These are phyloP conservation scores for Alces alces DNA, from an alignment of 2,113 vertebrate genomes.

Conservation along the genomic window DNA sequence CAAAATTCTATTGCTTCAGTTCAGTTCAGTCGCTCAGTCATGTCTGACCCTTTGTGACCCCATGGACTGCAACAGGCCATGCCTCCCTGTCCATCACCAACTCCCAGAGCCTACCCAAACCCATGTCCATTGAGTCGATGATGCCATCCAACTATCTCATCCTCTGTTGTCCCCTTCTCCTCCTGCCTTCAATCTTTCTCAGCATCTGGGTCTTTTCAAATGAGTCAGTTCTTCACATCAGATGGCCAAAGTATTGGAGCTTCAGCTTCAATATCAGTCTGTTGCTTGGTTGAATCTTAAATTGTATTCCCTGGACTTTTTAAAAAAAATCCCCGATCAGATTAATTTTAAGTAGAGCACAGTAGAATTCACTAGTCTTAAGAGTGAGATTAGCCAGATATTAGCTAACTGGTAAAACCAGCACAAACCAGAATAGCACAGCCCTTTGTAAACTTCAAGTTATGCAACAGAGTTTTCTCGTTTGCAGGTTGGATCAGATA, in stretches of 20 bases:
- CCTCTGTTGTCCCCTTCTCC: neutral
- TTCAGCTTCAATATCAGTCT: neutral
- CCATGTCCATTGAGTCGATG: neutral
- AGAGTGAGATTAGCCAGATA: neutral
- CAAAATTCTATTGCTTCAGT: neutral
- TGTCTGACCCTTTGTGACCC: neutral
- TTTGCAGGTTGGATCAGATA: conserved; percentile 88
- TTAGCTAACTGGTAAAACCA: neutral
- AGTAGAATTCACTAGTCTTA: neutral
- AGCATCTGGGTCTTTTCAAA: neutral
- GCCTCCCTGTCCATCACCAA: neutral
- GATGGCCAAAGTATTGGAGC: neutral
- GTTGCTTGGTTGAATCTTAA: neutral
- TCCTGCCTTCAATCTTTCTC: neutral
- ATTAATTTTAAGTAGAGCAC: neutral
- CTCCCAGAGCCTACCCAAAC: fast-evolving
- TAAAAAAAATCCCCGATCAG: neutral
- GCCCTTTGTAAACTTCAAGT: neutral
- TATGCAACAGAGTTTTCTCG: conserved; percentile 16
- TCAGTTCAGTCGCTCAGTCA: neutral
- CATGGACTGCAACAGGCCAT: neutral
- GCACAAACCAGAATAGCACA: neutral
- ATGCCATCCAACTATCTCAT: neutral
- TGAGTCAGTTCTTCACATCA: neutral
- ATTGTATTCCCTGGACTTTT: neutral